Base-by-base conservation (phyloP, 2,113 vertebrate genomes). In the Typhlomys cinereus region DNA sequence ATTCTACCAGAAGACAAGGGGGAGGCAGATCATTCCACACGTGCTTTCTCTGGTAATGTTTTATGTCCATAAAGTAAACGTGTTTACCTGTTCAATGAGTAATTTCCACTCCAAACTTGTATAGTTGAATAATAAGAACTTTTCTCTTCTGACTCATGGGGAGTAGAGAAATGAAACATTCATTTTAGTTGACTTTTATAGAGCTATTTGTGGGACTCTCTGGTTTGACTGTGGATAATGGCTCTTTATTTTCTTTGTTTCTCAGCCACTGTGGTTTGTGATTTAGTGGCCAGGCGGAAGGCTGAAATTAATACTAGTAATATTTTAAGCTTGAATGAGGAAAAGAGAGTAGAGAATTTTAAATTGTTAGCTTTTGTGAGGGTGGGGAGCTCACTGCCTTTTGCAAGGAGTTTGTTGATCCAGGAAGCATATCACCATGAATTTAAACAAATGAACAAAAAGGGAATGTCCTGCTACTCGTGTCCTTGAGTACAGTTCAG, bases 171-270 rank as follows among this genome's bases (percentile, higher is more conserved):
- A 64, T 85, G 52, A 59, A n/a, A n/a, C n/a, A n/a, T n/a, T n/a
- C 69, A 78, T 73, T 50, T 62, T 46, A 48, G 84, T 81, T 87
- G 87, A 87, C 44, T 94, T 96, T 89, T 59, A 27, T 75, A 41
- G 84, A 92, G 54, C 70, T 95, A 50, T 93, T 92, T 96, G 81
- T 92, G 71, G 41, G 44, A 46, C 91, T 91, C 80, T 86, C 87
- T 92, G 84, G 83, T 89, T 91, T 73, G 67, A 54, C 74, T 69
- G 7, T 31, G 57, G 87, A 95, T 89, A 97, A 95, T 85, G 90
- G 29, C 23, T 95, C 95, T 94, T 94, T 94, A 95, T 90, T 96
- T 96, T 88, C 64, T 90, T 96, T 93, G 59, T 96, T 92, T 90
- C 70, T 93, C 86, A 87, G 48, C n/a, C 50, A 44, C 36, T 87